Conservation (phyloP, 2,888 invertebrate genomes). For the Plusia festucae region DNA sequence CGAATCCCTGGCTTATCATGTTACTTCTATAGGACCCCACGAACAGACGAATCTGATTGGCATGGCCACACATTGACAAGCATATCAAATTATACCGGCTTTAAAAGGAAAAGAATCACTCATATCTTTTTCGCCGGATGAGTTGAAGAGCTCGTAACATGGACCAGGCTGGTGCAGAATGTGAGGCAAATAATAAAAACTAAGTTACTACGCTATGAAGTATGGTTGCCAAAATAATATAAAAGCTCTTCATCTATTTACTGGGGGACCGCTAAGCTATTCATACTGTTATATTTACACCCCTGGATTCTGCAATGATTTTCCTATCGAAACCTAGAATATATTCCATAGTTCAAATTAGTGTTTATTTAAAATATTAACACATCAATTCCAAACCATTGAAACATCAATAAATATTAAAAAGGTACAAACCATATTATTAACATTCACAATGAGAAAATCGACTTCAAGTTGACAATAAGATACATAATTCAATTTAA, state of each 20-base stretch:
- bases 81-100: constrained; percentile 14
- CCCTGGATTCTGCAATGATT: background rate
- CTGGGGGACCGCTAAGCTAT: constrained; percentile 24
- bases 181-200: constrained; percentile 77
- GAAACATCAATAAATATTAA: constrained; percentile 34
- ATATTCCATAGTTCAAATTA: constrained; percentile 40
- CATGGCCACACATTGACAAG: constrained; percentile 42
- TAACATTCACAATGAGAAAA: constrained; percentile 49
- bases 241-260: constrained; percentile 45
- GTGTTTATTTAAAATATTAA: constrained; percentile 36
- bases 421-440: constrained; percentile 35
- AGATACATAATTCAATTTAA: background rate
- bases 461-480: constrained; percentile 54
- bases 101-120: constrained; percentile 12
- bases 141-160: constrained; percentile 24
- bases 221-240: constrained; percentile 68
- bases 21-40: constrained; percentile 61
- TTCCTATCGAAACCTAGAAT: constrained; percentile 19
- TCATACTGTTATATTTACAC: constrained; percentile 22
- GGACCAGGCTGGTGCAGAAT: constrained; percentile 71
- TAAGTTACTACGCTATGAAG: constrained; percentile 61
- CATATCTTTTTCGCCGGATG: constrained; percentile 20
- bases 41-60: constrained; percentile 42
- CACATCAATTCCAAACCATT: constrained; percentile 42
- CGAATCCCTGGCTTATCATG: constrained; percentile 70